phyloP scores from a whole-genome alignment of 2,113 vertebrate genomes.

The Pelobates fuscus region DNA sequence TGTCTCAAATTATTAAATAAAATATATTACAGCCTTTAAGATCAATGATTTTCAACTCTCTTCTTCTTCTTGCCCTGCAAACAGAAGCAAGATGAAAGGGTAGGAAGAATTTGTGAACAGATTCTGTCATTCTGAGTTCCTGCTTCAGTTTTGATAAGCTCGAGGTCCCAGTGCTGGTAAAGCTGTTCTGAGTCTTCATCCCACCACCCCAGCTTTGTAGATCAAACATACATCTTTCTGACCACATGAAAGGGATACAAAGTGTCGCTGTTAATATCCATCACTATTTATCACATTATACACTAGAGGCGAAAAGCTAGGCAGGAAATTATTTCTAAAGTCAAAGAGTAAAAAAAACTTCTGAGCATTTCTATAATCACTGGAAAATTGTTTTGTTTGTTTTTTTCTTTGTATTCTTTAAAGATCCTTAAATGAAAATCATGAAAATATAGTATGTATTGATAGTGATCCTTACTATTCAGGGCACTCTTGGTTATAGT shows the following conservation, averaged over 20 bases:
- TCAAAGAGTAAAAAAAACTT: background rate
- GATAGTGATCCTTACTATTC: too few relatives aligned
- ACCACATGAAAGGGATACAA: conserved; percentile 41
- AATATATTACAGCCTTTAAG: conserved; percentile 3
- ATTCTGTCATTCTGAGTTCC: conserved; percentile 31
- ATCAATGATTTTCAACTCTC: conserved; percentile 13
- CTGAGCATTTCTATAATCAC: background rate
- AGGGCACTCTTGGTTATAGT: too few relatives aligned
- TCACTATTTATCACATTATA: conserved; percentile 35
- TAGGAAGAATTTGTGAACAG: conserved; percentile 10
- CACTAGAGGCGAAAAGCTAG: conserved; percentile 2
- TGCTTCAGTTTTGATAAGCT: conserved; percentile 34
- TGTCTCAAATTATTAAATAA: conserved; percentile 31
- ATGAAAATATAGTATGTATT: background rate
- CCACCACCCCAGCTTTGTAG: conserved; percentile 32
- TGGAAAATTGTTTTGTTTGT: too few relatives aligned
- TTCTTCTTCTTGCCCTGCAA: conserved; percentile 16
- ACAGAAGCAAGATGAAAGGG: conserved; percentile 35
- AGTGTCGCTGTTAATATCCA: conserved; percentile 25
- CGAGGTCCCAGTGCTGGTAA: conserved; percentile 30
- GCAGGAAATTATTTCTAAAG: conserved; percentile 15
- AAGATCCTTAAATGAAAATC: background rate
- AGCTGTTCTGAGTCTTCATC: conserved; percentile 15
- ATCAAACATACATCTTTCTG: conserved; percentile 30
- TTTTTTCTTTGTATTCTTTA: too few relatives aligned